phyloP scores from a whole-genome alignment of 2,113 vertebrate species.

The Prochilodus magdalenae region DNA sequence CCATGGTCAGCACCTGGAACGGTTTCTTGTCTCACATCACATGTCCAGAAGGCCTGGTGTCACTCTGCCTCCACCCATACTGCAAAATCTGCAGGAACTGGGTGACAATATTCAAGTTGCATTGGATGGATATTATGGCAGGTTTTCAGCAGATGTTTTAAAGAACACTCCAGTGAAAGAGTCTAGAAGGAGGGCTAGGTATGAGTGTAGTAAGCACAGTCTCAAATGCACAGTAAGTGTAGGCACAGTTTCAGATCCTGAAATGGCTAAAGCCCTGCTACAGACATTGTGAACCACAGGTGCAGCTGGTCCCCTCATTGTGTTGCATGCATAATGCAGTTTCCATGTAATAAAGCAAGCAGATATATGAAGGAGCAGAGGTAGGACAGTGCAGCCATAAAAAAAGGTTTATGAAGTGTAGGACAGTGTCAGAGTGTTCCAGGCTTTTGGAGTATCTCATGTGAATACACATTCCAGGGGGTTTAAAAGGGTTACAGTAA shows the following conservation, averaged over 20 bases:
- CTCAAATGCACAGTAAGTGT: not conserved
- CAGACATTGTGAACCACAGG: slow-evolving; percentile 28
- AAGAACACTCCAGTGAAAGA: too few species aligned
- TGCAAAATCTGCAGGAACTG: too few species aligned
- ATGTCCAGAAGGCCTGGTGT: too few species aligned
- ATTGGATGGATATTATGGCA: too few species aligned
- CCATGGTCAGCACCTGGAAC: too few species aligned
- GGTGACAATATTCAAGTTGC: too few species aligned
- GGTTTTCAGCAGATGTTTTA: too few species aligned
- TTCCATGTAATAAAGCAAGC: slow-evolving; percentile 40
- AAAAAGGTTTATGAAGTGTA: slow-evolving; percentile 40
- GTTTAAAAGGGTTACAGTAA: not conserved
- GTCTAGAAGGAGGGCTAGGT: too few species aligned
- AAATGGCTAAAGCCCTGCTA: slow-evolving; percentile 18
- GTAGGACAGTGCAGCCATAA: slow-evolving; percentile 26
- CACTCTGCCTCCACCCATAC: too few species aligned
- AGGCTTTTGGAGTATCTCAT: slow-evolving; percentile 15
- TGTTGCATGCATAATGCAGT: slow-evolving; percentile 43
- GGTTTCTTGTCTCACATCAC: too few species aligned
- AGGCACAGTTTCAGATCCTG: slow-evolving; percentile 17
- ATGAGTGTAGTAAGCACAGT: not conserved
- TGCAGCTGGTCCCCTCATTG: slow-evolving; percentile 33
- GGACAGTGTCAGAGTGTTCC: not conserved
- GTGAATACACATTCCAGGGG: not conserved
- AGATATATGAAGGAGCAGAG: slow-evolving; percentile 29